Evolutionary conservation across 2,888 invertebrate genomes (phyloP).

Genomic region (Aspidiotus destructor): DNA sequence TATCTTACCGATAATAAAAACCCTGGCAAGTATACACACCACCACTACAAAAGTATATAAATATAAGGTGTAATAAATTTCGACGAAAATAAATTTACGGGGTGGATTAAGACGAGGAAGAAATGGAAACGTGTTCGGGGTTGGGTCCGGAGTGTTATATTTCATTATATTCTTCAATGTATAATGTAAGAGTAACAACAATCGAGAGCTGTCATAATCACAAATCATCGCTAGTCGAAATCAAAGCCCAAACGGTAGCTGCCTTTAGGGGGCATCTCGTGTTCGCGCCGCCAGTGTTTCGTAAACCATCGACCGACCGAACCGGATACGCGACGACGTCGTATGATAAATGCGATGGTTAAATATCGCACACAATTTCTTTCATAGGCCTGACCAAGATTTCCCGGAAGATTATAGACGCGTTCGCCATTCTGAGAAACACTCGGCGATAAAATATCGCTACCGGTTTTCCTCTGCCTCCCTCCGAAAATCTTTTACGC

Average conservation of each 20-base stretch:
- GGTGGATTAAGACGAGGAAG: conserved; percentile 29
- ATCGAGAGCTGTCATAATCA: conserved; percentile 30
- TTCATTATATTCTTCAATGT: conserved; percentile 26
- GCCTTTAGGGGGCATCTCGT: conserved; percentile 15
- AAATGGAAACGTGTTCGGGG: conserved; percentile 18
- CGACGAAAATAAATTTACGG: conserved; percentile 28
- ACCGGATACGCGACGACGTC: not conserved
- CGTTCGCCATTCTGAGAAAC: conserved; percentile 23
- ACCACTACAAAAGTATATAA: not conserved
- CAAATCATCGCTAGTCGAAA: conserved; percentile 26
- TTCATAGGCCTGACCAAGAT: too few species aligned
- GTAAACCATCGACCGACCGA: not conserved
- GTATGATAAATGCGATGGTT: too few species aligned
- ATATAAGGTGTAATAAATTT: conserved; percentile 32
- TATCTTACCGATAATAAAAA: conserved; percentile 30
- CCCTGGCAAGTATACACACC: conserved; percentile 21
- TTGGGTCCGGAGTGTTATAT: conserved; percentile 22
- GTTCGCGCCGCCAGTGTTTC: conserved; percentile 10
- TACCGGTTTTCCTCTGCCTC: conserved; percentile 37
- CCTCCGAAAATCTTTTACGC: conserved; percentile 11
- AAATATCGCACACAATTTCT: too few species aligned
- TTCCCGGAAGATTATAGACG: too few species aligned
- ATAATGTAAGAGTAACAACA: conserved; percentile 20
- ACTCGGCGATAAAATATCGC: conserved; percentile 36
- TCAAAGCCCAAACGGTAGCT: conserved; percentile 17